Evolutionary conservation across 2,797 vertebrate genomes (phyloP).

Genomic region (Coccyzus lansbergi): DNA sequence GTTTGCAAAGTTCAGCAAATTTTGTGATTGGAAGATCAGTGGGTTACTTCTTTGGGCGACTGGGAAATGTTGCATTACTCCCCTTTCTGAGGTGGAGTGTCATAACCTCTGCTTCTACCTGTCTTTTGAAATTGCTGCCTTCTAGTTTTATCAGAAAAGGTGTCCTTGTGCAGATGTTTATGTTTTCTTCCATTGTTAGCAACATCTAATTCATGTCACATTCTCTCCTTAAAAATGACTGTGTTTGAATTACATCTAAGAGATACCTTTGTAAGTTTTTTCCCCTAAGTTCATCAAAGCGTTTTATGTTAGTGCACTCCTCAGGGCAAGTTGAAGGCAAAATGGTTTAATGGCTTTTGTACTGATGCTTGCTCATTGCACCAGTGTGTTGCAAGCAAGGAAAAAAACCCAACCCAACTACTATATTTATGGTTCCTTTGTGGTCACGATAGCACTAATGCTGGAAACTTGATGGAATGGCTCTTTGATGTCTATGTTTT

Average conservation of each 20-base stretch:
- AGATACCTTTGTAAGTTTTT: not conserved
- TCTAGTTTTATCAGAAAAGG: not conserved
- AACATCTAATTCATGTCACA: not conserved
- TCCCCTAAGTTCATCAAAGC: not conserved
- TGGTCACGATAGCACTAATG: not conserved
- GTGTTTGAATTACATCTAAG: not conserved
- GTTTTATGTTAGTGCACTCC: not conserved
- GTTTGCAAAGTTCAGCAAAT: not conserved
- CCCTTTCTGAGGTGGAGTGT: not conserved
- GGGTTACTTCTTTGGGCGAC: not conserved
- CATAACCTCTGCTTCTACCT: not conserved
- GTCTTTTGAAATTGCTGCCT: not conserved
- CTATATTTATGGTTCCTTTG: not conserved
- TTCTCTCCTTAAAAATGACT: constrained; percentile 11
- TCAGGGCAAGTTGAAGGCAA: not conserved
- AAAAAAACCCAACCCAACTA: not conserved
- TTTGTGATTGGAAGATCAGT: not conserved
- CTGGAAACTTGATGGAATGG: not conserved
- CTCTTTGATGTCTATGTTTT: not conserved
- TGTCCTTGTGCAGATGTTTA: not conserved
- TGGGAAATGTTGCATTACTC: not conserved
- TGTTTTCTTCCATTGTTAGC: not conserved
- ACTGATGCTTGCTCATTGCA: not conserved
- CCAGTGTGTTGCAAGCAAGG: not conserved
- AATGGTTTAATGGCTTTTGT: not conserved